Evolutionary conservation across 2,797 vertebrate species (phyloP), one percentile per base, ranked within the genome.

Genomic region (Manis crassicaudata): DNA sequence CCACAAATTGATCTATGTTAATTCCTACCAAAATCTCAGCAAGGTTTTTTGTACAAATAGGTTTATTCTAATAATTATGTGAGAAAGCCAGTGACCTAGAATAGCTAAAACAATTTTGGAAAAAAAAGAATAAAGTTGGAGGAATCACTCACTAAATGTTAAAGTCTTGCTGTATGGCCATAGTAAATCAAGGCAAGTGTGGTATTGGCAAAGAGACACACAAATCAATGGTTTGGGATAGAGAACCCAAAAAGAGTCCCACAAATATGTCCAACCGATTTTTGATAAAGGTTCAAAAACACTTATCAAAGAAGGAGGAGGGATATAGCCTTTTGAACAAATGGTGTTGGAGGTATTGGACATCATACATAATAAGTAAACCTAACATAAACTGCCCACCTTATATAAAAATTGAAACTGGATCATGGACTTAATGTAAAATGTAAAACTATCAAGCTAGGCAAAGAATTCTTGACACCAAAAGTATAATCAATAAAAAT

Each of bases 101-200:
- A 77, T n/a, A 58, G n/a, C 67, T 90, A 62, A 68, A 93, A 68
- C 43, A 68, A 56, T 87, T 90, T 86, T 87, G 35, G 37, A 40
- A 60, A 82, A 80, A 90, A 82, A 58, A 90, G 68, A 56, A 29
- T 88, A 85, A 77, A 77, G 46, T 46, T 75, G 63, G n/a, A 92
- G 27, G 62, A 84, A 72, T 88, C 62, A 79, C 27, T 32, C 7
- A n/a, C 23, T 32, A 37, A 72, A 32, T 13, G 20, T 70, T 56
- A 58, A 58, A 83, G 43, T 18, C 68, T 70, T 54, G 21, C 70
- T 35, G 0, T 58, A 13, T 52, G 63, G 35, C 40, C 43, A 6
- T 16, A 63, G 25, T 62, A 76, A 43, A 46, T 81, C 62, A 65
- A 84, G 70, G 54, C 29, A 29, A 35, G 35, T 50, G 56, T 43